Conservation (phyloP, 2,888 invertebrate genomes). For the Vandiemenella viatica region DNA sequence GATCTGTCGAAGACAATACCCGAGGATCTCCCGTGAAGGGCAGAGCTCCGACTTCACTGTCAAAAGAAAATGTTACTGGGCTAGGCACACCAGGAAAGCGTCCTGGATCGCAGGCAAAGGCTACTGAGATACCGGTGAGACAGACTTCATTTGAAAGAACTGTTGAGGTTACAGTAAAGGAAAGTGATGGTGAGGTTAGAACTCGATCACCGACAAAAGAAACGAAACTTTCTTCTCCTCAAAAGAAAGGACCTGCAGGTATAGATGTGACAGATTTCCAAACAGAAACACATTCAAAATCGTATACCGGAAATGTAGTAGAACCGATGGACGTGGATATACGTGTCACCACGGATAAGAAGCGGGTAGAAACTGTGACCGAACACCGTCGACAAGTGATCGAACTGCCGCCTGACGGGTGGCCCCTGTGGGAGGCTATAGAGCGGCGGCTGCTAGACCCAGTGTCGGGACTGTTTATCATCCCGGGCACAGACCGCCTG, state of each 20-base stretch:
- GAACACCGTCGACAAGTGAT: too few species aligned
- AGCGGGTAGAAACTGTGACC: too few species aligned
- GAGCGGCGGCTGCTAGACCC: slow-evolving; percentile 70
- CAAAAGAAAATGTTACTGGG: slow-evolving; percentile 20
- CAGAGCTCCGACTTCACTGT: slow-evolving; percentile 8
- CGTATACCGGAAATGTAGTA: too few species aligned
- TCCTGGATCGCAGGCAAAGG: too few species aligned
- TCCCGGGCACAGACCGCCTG: slow-evolving; percentile 71
- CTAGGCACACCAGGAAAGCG: too few species aligned
- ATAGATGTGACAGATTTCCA: too few species aligned
- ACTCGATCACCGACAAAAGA: slow-evolving; percentile 6
- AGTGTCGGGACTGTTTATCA: slow-evolving; percentile 63
- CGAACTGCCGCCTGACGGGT: slow-evolving; percentile 70
- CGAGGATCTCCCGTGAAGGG: not conserved
- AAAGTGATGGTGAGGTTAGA: slow-evolving; percentile 1
- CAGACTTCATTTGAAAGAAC: slow-evolving; percentile 7
- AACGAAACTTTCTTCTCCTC: too few species aligned
- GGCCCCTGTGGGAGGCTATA: slow-evolving; percentile 71
- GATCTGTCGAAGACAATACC: not conserved
- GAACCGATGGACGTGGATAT: too few species aligned
- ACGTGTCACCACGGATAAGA: too few species aligned
- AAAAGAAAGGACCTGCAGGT: too few species aligned
- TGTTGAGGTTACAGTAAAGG: slow-evolving; percentile 8
- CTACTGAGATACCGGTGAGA: too few species aligned
- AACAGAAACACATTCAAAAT: too few species aligned